Base-by-base conservation (phyloP, 2,888 invertebrate genomes). In the Microchrysa polita region DNA sequence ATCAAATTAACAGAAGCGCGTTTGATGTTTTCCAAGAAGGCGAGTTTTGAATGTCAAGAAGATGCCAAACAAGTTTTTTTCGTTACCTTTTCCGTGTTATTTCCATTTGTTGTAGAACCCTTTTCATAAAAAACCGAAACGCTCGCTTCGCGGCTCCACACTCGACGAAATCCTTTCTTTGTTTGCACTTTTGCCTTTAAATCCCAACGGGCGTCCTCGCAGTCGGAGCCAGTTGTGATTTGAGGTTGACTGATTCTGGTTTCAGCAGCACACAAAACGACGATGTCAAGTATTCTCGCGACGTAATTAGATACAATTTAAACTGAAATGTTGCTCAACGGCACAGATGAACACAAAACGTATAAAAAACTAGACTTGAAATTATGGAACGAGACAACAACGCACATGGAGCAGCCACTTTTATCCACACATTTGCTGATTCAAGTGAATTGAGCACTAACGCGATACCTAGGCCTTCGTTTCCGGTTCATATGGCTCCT, bases 1-100 rank as follows among this genome's bases (percentile, higher is more conserved):
- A 34, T 34, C 27, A 34, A 34, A 34, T 34, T 34, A 34, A 34
- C 27, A 34, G 27, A 34, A 34, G 2, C 27, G 2, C 27, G 27
- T 34, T 34, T 34, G 4, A 7, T 34, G 27, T 34, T 34, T 34
- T 5, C 7, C 27, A 7, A 34, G 4, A 34, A 34, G 2, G 27
- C 2, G 27, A 34, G 7, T 34, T 34, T 34, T 34, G 27, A 34
- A 34, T 34, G 27, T 34, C 27, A 34, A 34, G 27, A 34, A 34
- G 27, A 34, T 7, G 27, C 27, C 27, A 48, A n/a, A n/a, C 48
- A 7, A n/a, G 16, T 48, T 48, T 48, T 34, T 48, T 48, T 34
- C 55, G 10, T 44, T 65, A 65, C 65, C 65, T 65, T 65, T 65
- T 65, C 65, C 65, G 65, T 65, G 65, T 65, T 65, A 65, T 44